Base-by-base conservation (phyloP, 2,888 invertebrate species). In the Chrysomela aeneicollis region DNA sequence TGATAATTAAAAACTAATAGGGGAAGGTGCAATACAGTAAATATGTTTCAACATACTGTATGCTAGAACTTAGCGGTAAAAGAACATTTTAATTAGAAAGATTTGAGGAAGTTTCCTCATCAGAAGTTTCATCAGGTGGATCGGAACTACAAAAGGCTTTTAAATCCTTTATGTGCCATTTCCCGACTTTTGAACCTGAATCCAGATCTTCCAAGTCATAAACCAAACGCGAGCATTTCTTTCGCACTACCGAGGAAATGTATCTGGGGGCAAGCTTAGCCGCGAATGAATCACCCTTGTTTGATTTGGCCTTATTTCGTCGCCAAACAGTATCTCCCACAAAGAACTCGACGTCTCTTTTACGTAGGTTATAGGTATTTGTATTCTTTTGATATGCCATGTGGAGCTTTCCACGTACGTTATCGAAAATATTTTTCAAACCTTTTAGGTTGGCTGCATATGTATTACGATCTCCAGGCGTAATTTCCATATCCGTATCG, bases 291-390 rank as follows among this genome's bases (percentile, higher is more conserved):
- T 35, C 35, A 5, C 35, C 35, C 12, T 35, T 35, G 35, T 35
- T 35, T 3, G 35, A 35, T 12, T 35, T 35, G 8, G 26, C 59
- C 37, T 61, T 67, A 54, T 68, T 68, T 5, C 62, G 50, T 18
- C 52, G 47, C 66, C 68, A 68, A 30, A 68, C 61, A 30, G 35
- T 52, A 49, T 65, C 64, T 15, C 50, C 35, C 17, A 61, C 57
- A 15, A 53, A 17, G 49, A 66, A 61, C 18, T 19, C 19, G 17
- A 59, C 18, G 22, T 63, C 30, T 35, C 57, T 46, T 32, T 35
- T 52, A 12, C 66, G 63, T 37, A 70, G 52, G 50, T 70, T 69
- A 37, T 67, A 69, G 18, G 35, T 15, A 5, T 35, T 55, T 15
- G 47, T n/a, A 37, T 66, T 61, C 55, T 42, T 35, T 18, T 64